Base-by-base conservation (phyloP, 2,113 vertebrate genomes). In the Recurvirostra avosetta region DNA sequence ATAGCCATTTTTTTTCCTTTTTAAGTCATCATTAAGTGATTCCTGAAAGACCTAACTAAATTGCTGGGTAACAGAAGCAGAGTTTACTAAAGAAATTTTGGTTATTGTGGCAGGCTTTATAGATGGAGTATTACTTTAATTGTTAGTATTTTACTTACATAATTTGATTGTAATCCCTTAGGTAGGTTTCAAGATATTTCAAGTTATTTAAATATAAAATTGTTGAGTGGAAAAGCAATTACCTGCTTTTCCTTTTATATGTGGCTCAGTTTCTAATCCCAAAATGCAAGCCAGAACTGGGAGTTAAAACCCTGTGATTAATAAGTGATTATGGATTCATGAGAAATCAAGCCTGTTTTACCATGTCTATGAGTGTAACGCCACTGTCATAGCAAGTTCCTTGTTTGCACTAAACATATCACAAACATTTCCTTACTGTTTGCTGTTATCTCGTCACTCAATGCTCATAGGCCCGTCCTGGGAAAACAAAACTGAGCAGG, bases 401-500 rank as follows among this genome's bases (percentile, higher is more conserved):
- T 86, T 38, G 36, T 22, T 89, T 85, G 70, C 47, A 68, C 23
- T 71, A 70, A 49, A 56, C 27, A 5, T 34, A 71, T 15, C 14
- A 20, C 16, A 29, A 83, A 73, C 47, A 13, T 84, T 58, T 79
- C 76, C 50, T 81, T 72, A 49, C 66, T 76, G 25, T 86, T 86
- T 88, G 38, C 70, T 86, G 84, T 83, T 88, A 73, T 91, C 75
- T 90, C 86, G 30, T 91, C 62, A 43, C 62, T 85, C 88, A 29
- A 79, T 95, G 86, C 58, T 88, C 52, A 6, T 82, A 99, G 99
- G 99, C 61, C 99, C 99, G 2, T 89, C 88, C 9, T 99, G 99
- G 99, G 93, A 94, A 12, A 99, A 99, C 97, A 99, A 99, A 98
- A 99, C 97, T 0, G 98, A 98, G 58, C 97, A 63, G 96, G 99